Percentiles rank a stretch among this genome's conserved stretches.
phyloP scores from a whole-genome alignment of 2,888 invertebrate genomes.

The Hydriomena furcata region DNA sequence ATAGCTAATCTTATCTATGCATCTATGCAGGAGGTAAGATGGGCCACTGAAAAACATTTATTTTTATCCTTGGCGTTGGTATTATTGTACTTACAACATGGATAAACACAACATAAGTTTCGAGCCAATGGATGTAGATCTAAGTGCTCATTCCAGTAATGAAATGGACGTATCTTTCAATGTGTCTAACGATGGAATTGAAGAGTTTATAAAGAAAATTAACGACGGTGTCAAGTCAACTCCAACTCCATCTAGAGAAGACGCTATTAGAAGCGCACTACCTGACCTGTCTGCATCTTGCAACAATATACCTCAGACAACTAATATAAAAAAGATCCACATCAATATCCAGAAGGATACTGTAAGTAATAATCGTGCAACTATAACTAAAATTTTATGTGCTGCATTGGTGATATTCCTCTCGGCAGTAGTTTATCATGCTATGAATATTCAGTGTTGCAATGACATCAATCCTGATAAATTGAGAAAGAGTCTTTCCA shows the following conservation, averaged over 20 bases:
- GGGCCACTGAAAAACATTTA: conserved; percentile 11
- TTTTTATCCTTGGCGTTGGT: not conserved
- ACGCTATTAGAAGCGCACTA: not conserved
- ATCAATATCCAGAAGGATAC: conserved; percentile 41
- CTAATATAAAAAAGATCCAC: conserved; percentile 49
- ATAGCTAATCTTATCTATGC: too few species aligned
- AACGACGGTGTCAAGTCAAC: conserved; percentile 5
- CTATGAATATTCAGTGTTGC: conserved; percentile 54
- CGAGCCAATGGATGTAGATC: conserved; percentile 76
- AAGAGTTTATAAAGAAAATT: conserved; percentile 9
- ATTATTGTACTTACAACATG: conserved; percentile 29
- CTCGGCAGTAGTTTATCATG: conserved; percentile 46
- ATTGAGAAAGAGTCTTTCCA: conserved; percentile 45
- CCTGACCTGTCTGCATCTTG: not conserved
- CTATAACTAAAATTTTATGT: conserved; percentile 33
- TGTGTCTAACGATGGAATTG: conserved; percentile 33
- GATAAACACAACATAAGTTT: conserved; percentile 47
- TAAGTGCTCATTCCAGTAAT: conserved; percentile 58
- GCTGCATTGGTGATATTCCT: conserved; percentile 39
- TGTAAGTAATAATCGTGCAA: conserved; percentile 24
- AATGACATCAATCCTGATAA: conserved; percentile 46
- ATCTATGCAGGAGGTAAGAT: conserved; percentile 4
- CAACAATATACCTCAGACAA: conserved; percentile 5
- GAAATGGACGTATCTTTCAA: conserved; percentile 62
- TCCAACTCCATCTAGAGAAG: conserved; percentile 1